These are phyloP conservation scores for Genyomyrus donnyi DNA, from an alignment of 2,113 vertebrate genomes.

Conservation along the genomic window DNA sequence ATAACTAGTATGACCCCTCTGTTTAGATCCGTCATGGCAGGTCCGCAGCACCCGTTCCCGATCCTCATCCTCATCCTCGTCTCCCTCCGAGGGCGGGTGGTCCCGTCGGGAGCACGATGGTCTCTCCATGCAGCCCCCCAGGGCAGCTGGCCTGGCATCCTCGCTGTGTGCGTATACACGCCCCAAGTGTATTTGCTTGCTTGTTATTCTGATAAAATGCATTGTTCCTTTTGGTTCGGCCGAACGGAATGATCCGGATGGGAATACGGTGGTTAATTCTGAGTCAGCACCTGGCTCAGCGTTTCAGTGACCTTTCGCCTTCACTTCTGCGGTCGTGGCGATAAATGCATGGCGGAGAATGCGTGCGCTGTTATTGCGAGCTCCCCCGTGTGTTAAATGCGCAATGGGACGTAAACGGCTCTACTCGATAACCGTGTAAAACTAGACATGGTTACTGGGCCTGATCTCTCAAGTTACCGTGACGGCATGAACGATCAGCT, in stretches of 20 bases:
- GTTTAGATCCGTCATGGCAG: conserved; percentile 74
- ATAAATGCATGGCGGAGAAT: not conserved
- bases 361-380: not conserved
- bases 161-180: conserved; percentile 67
- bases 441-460: not conserved
- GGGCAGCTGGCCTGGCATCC: conserved; percentile 54
- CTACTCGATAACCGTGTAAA: not conserved
- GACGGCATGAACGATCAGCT: not conserved
- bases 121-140: conserved; percentile 47
- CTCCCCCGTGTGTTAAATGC: not conserved
- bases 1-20: conserved; percentile 36
- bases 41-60: conserved; percentile 68
- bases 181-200: not conserved
- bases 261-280: not conserved
- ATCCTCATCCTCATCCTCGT: conserved; percentile 66
- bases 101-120: conserved; percentile 64
- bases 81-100: conserved; percentile 59
- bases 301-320: not conserved
- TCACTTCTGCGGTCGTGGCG: not conserved
- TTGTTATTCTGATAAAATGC: not conserved
- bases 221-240: not conserved
- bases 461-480: not conserved
- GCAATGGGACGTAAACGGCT: not conserved
- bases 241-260: not conserved
- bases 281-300: not conserved